Conservation (phyloP, 2,888 invertebrate genomes). For the Lochmaea crataegi region DNA sequence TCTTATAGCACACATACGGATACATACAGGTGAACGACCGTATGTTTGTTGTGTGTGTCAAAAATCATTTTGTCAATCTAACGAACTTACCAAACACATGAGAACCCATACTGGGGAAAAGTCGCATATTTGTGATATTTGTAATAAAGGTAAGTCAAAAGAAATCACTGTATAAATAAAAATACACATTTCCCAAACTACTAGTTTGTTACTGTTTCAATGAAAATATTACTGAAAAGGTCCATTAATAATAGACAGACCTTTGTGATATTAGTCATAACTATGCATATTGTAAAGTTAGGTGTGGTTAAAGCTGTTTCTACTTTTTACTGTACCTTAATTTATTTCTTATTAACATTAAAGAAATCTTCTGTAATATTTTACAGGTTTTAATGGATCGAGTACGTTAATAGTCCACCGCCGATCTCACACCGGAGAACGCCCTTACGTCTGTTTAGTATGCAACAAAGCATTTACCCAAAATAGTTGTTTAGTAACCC, state of each 20-base stretch:
- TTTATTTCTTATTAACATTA: too few species aligned
- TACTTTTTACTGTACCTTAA: too few species aligned
- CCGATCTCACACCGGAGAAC: conserved; percentile 63
- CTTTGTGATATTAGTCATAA: too few species aligned
- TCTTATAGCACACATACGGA: conserved; percentile 65
- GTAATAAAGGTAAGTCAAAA: conserved; percentile 61
- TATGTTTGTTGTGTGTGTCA: conserved; percentile 65
- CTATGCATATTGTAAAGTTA: too few species aligned
- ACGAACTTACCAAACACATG: conserved; percentile 65
- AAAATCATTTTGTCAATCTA: conserved; percentile 66
- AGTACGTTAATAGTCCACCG: conserved; percentile 63
- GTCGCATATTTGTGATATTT: conserved; percentile 65
- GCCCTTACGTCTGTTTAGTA: conserved; percentile 61
- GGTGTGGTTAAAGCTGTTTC: too few species aligned
- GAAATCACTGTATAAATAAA: background rate
- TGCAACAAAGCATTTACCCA: conserved; percentile 63
- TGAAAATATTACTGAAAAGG: too few species aligned
- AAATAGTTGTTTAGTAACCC: conserved; percentile 63
- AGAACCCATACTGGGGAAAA: conserved; percentile 66
- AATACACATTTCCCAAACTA: too few species aligned
- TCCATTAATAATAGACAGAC: too few species aligned
- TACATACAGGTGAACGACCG: conserved; percentile 65
- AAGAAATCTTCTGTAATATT: too few species aligned
- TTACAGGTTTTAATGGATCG: conserved; percentile 63
- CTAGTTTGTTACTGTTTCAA: too few species aligned